These are phyloP conservation scores for Trachythela sp. DNA, from an alignment of 64 coral and sea anemone species.

Conservation along the genomic window DNA sequence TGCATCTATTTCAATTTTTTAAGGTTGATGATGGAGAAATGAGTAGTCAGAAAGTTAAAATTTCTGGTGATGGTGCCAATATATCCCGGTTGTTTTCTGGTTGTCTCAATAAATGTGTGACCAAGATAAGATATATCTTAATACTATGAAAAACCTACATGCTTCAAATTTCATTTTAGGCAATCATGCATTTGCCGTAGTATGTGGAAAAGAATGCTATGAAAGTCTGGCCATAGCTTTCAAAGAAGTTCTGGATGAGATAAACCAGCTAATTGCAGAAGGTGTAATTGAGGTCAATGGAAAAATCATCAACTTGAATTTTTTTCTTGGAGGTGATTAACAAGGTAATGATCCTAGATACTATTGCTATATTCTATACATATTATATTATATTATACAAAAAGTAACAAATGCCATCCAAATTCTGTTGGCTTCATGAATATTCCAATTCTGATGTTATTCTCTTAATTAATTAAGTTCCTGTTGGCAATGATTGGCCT, in stretches of 20 bases:
- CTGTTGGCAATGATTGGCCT: neutral
- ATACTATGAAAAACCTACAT: too few relatives aligned
- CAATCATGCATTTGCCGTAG: conserved; percentile 6
- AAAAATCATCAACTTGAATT: neutral
- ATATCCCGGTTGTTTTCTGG: neutral
- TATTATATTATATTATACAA: neutral
- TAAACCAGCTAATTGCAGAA: conserved; percentile 12
- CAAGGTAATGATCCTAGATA: neutral
- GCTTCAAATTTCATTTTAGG: neutral
- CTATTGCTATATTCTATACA: neutral
- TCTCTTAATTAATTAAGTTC: neutral
- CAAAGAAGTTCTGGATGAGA: conserved; percentile 1
- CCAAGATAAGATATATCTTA: too few relatives aligned
- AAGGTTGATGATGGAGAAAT: neutral
- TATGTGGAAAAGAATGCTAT: conserved; percentile 17
- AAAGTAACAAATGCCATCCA: neutral
- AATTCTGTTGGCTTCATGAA: neutral
- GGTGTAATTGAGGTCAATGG: neutral
- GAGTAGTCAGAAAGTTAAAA: conserved; percentile 5
- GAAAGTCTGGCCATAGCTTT: conserved; percentile 2
- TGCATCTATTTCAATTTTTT: neutral
- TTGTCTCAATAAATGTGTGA: too few relatives aligned
- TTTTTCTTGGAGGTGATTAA: conserved; percentile 21
- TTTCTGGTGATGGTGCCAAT: conserved; percentile 4
- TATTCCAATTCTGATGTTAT: neutral